Base-by-base conservation (phyloP, 2,797 vertebrate species). In the Semaprochilodus insignis region DNA sequence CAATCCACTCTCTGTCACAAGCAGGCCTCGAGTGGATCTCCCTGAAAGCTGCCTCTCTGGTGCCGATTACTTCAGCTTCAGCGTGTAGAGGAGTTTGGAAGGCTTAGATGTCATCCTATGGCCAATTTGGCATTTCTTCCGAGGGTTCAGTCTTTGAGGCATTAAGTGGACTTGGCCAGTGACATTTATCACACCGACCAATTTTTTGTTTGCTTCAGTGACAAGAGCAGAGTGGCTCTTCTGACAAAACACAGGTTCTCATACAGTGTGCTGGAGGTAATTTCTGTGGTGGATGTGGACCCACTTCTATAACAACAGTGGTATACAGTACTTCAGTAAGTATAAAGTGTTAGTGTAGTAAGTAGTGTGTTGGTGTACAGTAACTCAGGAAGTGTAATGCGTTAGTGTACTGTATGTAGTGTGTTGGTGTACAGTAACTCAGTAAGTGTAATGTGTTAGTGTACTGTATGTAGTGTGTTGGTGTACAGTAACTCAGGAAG, bases 121-220 rank as follows among this genome's bases (percentile, higher is more conserved):
- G 65, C 65, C 65, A 67, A n/a, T 67, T 67, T 40, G 65, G 7
- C 19, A 67, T 67, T 21, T n/a, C 34, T 36, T 11, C 10, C 65
- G 11, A 21, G 40, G 40, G 65, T 21, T 36, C 34, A 67, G 27
- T 21, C 34, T 67, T 67, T 40, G 65, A 67, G 17, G 34, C 34
- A 36, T 67, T 40, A 67, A 67, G 65, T 21, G 65, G 34, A 40
- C 34, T n/a, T 67, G 65, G 65, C 34, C 65, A 67, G 19, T n/a
- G 65, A 40, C 34, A 21, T 67, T 40, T 67, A 40, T 40, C 34
- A 67, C 17, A 40, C 34, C n/a, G 34, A 4, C 7, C 34, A 40
- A 19, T 40, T 21, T 40, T 67, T 40, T 40, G 23, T 19, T n/a
- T 21, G 17, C 17, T 13, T 67, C 17, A 4, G 8, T 21, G 34